Evolutionary conservation across 1,140 invertebrate species (phyloP), one percentile per base, ranked within the genome.

Genomic region (Monomorium pharaonis): DNA sequence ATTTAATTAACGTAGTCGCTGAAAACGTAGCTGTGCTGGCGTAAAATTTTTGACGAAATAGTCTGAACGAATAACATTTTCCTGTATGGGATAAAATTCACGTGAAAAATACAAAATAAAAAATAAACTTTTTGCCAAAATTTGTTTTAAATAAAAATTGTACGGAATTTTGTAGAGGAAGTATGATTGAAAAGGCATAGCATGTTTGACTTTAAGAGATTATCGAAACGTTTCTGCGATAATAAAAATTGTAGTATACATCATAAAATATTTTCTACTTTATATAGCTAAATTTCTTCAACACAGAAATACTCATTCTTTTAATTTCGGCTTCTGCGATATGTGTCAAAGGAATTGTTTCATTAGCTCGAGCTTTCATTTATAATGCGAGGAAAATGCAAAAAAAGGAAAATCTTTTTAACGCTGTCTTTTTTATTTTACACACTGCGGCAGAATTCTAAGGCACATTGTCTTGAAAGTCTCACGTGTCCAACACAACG

Each of bases 401-500:
- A 81, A 33, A n/a, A 14, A n/a, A 33, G 58, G 12, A 1, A 24
- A 58, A 33, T 47, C 5, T 72, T 37, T 44, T 30, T 9, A 56
- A 44, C n/a, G n/a, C 33, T 58, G 5, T 47, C 42, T 54, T 44
- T 44, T 18, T 30, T 14, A 7, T 42, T 42, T 21, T n/a, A n/a
- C 0, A 9, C 51, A 6, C 12, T n/a, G n/a, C 18, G 54, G 14
- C n/a, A 24, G 16, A 42, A 69, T 80, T 56, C 47, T 24, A 24
- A 83, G 44, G 24, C 18, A 14, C 24, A 30, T 24, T 21, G 77
- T 69, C n/a, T n/a, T n/a, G 47, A 70, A 70, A 56, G 65, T 54
- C 44, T 51, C 62, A 42, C 62, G 18, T 30, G 44, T 47, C n/a
- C 37, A 49, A 51, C 47, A 63, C 37, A 24, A 33, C 27, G 9